Conservation (phyloP, 2,797 vertebrate genomes). For the Lateolabrax maculatus region DNA sequence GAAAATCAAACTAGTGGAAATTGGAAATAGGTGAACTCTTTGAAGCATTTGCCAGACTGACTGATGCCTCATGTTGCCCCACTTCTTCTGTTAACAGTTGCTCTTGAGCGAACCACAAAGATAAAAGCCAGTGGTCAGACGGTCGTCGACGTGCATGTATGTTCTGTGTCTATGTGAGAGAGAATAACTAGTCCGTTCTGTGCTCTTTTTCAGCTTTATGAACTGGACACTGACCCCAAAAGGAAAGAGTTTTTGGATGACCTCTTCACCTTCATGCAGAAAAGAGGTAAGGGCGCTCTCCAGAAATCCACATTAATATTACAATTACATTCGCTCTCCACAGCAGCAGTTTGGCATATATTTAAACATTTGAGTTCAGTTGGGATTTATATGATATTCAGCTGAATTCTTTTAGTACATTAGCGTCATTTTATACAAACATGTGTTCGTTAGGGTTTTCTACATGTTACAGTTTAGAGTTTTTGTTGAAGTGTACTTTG, state of each 20-base stretch:
- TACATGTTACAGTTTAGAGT: neutral
- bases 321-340: neutral
- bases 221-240: slow-evolving; percentile 94
- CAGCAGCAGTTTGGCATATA: neutral
- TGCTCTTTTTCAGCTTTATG: slow-evolving; percentile 88
- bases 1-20: neutral
- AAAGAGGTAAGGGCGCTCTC: slow-evolving; percentile 85
- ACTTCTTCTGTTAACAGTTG: slow-evolving; percentile 1
- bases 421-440: neutral
- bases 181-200: neutral
- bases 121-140: neutral
- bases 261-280: slow-evolving; percentile 98
- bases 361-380: neutral
- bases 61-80: neutral
- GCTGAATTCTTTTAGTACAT: neutral
- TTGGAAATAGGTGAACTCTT: neutral
- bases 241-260: slow-evolving; percentile 98
- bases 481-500: neutral
- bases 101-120: neutral
- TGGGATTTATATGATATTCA: neutral
- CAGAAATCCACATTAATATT: neutral
- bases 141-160: neutral
- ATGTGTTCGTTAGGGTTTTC: neutral
- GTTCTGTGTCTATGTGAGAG: neutral
- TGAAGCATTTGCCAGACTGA: slow-evolving; percentile 4